Base-by-base conservation (phyloP, 2,888 invertebrate species). In the Nomada hirtipes region DNA sequence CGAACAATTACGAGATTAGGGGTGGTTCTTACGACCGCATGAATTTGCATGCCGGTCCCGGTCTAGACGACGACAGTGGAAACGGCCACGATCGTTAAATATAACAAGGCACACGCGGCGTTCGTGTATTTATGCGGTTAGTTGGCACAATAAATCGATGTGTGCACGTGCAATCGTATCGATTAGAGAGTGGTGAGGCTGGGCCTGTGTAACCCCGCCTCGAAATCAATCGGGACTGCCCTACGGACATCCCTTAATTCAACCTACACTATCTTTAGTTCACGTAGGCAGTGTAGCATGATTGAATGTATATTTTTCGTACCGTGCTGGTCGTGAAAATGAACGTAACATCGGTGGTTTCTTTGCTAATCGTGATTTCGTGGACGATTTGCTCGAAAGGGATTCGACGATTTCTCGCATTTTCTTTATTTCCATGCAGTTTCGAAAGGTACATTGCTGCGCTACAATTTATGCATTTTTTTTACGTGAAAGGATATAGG, bases 171-270 rank as follows among this genome's bases (percentile, higher is more conserved):
- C 65, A 74, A 78, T 70, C 79, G 77, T 79, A 82, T 89, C 89
- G 89, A 89, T 89, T 82, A 76, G 73, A 26, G 29, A 76, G 57
- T 64, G 87, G 70, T 57, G 83, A 76, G 76, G 84, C 67, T 69
- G 74, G 63, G 65, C 67, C 75, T 65, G 76, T 69, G 80, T 77
- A 75, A 84, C 79, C 74, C 74, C 83, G 70, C 77, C 83, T 83
- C 72, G 77, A 63, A 85, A 83, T 79, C 83, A 85, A 85, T 85
- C 85, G 76, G 75, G 50, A 36, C 73, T 29, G 36, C 53, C 59
- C 65, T 71, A 29, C 79, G 75, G 68, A 65, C 79, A 82, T 85
- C 79, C 79, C 70, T 86, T 86, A 55, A 63, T 42, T 44, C 70
- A 29, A 20, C 42, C 44, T 63, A 42, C 52, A 52, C 36, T 63